phyloP scores from a whole-genome alignment of 2,888 invertebrate genomes.

The Euplexia lucipara region DNA sequence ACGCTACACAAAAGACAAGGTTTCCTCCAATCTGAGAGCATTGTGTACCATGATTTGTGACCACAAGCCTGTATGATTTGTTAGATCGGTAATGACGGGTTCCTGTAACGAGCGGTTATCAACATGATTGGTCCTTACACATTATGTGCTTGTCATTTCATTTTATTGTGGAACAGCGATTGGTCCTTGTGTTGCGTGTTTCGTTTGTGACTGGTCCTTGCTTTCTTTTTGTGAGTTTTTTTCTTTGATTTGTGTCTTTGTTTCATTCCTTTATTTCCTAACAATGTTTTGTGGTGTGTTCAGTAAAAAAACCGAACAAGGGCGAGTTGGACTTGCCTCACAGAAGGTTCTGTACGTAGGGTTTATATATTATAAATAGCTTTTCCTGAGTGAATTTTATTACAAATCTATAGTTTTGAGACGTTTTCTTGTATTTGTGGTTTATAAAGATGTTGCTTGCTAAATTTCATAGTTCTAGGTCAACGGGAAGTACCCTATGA shows the following conservation, averaged over 20 bases:
- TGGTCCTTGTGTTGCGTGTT: conserved; percentile 34
- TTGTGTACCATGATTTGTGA: conserved; percentile 47
- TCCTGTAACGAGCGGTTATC: conserved; percentile 48
- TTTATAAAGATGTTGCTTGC: too few species aligned
- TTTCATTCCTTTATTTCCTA: conserved; percentile 20
- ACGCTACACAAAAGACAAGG: conserved; percentile 16
- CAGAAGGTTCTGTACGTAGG: too few species aligned
- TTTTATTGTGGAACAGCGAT: conserved; percentile 45
- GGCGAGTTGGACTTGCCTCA: too few species aligned
- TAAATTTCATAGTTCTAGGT: too few species aligned
- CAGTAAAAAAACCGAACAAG: too few species aligned
- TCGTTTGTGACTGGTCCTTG: conserved; percentile 43
- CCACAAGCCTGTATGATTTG: conserved; percentile 51
- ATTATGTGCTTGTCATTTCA: conserved; percentile 46
- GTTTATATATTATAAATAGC: too few species aligned
- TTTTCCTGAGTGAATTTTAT: too few species aligned
- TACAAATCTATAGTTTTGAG: too few species aligned
- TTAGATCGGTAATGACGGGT: conserved; percentile 51
- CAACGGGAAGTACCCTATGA: too few species aligned
- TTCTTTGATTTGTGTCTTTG: conserved; percentile 32
- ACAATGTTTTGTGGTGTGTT: background rate
- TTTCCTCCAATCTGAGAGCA: conserved; percentile 14
- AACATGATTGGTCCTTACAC: conserved; percentile 56
- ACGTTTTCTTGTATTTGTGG: too few species aligned
- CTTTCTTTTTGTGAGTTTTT: conserved; percentile 6